phyloP scores from a whole-genome alignment of 2,113 vertebrate species.

The Astur gentilis region DNA sequence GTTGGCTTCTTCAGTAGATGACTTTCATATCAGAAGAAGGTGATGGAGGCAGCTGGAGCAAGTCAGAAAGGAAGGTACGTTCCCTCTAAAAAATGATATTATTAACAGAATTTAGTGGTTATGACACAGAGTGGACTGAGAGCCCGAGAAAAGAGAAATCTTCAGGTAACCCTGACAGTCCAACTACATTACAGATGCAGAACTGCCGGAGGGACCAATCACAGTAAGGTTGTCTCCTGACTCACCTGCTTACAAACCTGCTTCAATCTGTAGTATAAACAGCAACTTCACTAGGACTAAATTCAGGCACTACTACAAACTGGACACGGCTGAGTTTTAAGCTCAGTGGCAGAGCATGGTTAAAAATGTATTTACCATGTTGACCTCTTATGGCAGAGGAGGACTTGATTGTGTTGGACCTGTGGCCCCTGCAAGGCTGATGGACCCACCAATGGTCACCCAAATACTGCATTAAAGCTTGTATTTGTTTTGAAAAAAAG shows the following conservation, averaged over 20 bases:
- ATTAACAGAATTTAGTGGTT: not conserved
- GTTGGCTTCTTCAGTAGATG: not conserved
- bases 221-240: not conserved
- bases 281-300: not conserved
- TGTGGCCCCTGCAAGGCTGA: accelerated
- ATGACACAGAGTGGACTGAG: not conserved
- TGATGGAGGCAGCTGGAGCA: not conserved
- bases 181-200: not conserved
- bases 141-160: not conserved
- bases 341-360: not conserved
- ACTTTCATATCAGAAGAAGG: not conserved
- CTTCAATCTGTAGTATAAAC: not conserved
- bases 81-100: not conserved
- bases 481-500: not conserved
- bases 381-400: not conserved
- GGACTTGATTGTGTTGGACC: not conserved
- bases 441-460: not conserved
- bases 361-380: not conserved
- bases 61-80: not conserved
- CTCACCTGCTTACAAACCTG: not conserved
- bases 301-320: not conserved
- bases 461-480: not conserved
- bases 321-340: not conserved
- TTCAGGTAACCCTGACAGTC: not conserved
- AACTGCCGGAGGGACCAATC: not conserved